These are phyloP conservation scores for Epiblema foenella DNA, from an alignment of 2,888 invertebrate genomes.

Conservation along the genomic window DNA sequence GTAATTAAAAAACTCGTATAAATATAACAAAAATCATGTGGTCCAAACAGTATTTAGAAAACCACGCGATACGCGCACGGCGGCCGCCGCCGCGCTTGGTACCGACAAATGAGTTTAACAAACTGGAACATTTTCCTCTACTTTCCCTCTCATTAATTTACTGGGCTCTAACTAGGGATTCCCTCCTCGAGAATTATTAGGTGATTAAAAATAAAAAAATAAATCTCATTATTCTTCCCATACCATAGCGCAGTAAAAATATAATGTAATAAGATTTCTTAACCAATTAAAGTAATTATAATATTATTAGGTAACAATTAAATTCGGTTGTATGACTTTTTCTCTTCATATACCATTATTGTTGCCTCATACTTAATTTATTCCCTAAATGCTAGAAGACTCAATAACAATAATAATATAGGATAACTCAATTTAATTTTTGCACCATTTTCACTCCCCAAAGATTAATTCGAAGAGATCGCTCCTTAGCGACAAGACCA, in stretches of 20 bases:
- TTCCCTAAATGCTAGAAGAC: no score
- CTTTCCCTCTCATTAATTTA: conserved; percentile 54
- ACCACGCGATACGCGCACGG: neutral
- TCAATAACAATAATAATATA: neutral
- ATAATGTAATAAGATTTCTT: neutral
- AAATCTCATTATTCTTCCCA: neutral
- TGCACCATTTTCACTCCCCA: no score
- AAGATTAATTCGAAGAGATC: no score
- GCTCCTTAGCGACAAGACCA: no score
- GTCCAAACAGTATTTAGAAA: neutral
- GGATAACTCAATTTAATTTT: no score
- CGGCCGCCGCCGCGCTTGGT: neutral
- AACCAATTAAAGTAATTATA: neutral
- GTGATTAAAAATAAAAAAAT: conserved; percentile 27
- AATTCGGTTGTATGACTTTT: neutral
- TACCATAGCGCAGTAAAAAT: no score
- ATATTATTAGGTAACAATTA: neutral
- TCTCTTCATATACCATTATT: no score
- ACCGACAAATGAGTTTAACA: conserved; percentile 56
- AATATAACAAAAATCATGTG: neutral
- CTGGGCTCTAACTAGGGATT: conserved; percentile 45
- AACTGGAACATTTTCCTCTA: conserved; percentile 54
- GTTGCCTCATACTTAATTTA: no score
- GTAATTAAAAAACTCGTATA: no score
- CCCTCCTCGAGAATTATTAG: conserved; percentile 26